Percentiles rank a stretch among this genome's conserved stretches.
These are phyloP conservation scores for Leptinotarsa tumamoca DNA, from an alignment of 2,888 invertebrate species.

Conservation along the genomic window DNA sequence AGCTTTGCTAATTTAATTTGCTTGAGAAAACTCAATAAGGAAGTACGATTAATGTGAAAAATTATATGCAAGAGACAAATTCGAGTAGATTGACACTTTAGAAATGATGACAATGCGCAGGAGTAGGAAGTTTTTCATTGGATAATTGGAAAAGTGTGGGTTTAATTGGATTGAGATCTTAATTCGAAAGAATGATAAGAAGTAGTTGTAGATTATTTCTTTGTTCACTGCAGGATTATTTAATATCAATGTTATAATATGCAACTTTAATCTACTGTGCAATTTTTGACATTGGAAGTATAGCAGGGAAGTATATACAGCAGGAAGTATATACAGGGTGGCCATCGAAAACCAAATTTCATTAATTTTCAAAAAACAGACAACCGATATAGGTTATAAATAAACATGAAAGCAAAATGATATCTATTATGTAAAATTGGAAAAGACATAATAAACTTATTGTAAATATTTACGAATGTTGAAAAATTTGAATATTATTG, in stretches of 20 bases:
- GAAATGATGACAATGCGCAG: background rate
- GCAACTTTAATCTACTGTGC: background rate
- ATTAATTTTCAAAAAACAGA: too few relatives aligned
- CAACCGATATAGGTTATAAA: too few relatives aligned
- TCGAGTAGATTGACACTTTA: constrained; percentile 17
- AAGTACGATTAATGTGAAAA: constrained; percentile 26
- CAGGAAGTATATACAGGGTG: too few relatives aligned
- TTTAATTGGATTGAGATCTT: constrained; percentile 19
- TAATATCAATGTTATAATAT: background rate
- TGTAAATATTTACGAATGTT: too few relatives aligned
- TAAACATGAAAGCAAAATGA: too few relatives aligned
- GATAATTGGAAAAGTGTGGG: constrained; percentile 30
- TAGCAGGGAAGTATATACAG: too few relatives aligned
- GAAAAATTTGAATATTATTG: too few relatives aligned
- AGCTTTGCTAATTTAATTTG: constrained; percentile 28
- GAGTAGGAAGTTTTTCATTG: constrained; percentile 26
- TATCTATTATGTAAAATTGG: too few relatives aligned
- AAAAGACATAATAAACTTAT: too few relatives aligned
- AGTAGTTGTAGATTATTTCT: background rate
- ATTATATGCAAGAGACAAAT: constrained; percentile 17
- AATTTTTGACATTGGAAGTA: background rate
- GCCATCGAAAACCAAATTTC: too few relatives aligned
- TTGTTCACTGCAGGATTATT: background rate
- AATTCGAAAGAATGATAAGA: constrained; percentile 3
- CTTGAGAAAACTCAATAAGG: constrained; percentile 32